Percentiles rank a stretch among this genome's conserved stretches.
Conservation (phyloP, 1,140 invertebrate species). For the Neodiprion virginianus region DNA sequence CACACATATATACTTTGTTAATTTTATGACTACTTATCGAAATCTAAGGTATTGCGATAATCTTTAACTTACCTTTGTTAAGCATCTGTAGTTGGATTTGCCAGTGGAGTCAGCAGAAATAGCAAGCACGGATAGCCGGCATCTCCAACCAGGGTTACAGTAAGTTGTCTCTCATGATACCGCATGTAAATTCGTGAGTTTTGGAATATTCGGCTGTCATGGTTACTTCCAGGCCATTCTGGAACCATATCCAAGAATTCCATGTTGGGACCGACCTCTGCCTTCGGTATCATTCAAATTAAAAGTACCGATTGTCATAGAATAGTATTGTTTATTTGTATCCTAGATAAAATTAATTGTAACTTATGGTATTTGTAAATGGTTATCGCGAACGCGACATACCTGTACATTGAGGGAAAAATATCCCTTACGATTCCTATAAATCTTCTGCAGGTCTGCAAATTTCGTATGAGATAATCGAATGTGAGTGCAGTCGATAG, state of each 20-base stretch:
- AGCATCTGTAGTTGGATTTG: too few species aligned
- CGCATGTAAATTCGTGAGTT: slow-evolving; percentile 28
- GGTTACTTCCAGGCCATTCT: slow-evolving; percentile 33
- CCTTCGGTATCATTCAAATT: neutral
- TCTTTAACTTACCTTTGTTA: neutral
- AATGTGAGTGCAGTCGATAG: neutral
- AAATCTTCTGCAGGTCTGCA: too few species aligned
- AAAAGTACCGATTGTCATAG: neutral
- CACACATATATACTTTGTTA: neutral
- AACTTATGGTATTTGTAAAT: too few species aligned
- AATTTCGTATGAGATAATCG: too few species aligned
- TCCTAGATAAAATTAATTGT: too few species aligned
- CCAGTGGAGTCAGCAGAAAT: too few species aligned
- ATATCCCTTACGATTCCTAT: too few species aligned
- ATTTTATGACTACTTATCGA: neutral
- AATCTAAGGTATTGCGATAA: neutral
- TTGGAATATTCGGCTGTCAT: slow-evolving; percentile 35
- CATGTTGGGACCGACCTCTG: slow-evolving; percentile 28
- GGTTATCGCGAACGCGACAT: too few species aligned
- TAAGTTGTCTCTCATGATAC: neutral
- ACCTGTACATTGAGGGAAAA: too few species aligned
- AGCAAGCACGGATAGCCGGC: neutral
- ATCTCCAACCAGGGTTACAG: too few species aligned
- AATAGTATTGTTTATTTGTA: too few species aligned
- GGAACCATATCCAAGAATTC: slow-evolving; percentile 30